These are phyloP conservation scores for Thamnophis elegans DNA, from an alignment of 2,797 vertebrate species.

Conservation along the genomic window DNA sequence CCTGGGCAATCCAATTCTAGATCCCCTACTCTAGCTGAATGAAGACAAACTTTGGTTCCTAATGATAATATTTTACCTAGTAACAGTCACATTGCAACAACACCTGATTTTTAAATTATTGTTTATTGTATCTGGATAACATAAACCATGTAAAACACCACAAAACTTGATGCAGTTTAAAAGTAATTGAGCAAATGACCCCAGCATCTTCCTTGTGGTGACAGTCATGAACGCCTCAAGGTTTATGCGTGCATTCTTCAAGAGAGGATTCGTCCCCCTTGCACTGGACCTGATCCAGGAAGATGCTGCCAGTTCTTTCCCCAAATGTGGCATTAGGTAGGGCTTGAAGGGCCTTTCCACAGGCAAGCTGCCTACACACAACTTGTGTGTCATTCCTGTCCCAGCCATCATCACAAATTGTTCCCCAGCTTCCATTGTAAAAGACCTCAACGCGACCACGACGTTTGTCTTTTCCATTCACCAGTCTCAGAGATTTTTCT, in stretches of 20 bases:
- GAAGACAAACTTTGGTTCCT: too few species aligned
- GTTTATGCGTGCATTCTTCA: not conserved
- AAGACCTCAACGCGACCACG: constrained; percentile 27
- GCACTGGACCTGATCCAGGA: not conserved
- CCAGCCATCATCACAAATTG: constrained; percentile 34
- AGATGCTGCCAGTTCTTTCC: not conserved
- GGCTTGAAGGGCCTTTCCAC: not conserved
- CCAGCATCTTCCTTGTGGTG: not conserved
- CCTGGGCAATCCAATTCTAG: not conserved
- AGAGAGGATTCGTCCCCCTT: not conserved
- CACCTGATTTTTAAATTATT: too few species aligned
- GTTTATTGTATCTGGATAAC: too few species aligned
- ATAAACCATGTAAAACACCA: too few species aligned
- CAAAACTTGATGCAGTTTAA: not conserved
- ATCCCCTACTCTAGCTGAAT: too few species aligned
- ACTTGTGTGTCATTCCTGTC: not conserved
- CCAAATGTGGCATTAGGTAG: fast-evolving
- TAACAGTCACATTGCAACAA: too few species aligned
- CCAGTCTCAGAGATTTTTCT: constrained; percentile 19
- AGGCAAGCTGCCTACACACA: constrained; percentile 38
- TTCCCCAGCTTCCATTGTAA: constrained; percentile 21
- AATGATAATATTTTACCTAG: too few species aligned
- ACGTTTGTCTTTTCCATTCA: not conserved
- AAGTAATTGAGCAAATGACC: not conserved
- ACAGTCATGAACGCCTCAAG: not conserved